Conservation (phyloP, 2,797 vertebrate genomes). For the Myotis planiceps region DNA sequence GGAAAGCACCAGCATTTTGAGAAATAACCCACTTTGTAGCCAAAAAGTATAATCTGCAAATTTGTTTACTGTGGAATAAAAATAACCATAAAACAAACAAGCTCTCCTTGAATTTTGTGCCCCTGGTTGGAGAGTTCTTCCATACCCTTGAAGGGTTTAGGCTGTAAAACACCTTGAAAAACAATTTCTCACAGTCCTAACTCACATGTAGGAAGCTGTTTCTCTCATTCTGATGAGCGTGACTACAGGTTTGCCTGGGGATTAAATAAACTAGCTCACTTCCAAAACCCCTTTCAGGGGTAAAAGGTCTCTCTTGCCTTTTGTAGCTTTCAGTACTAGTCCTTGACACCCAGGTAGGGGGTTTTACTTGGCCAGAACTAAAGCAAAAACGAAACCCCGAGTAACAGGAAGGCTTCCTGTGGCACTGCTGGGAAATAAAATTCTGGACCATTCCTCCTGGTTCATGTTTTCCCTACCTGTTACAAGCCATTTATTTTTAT, state of each 20-base stretch:
- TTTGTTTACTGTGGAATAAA: conserved; percentile 77
- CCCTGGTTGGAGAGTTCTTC: conserved; percentile 62
- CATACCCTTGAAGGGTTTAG: conserved; percentile 51
- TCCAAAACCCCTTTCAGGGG: conserved; percentile 40
- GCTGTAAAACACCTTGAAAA: conserved; percentile 60
- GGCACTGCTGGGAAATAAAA: conserved; percentile 36
- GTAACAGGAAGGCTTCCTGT: conserved; percentile 22
- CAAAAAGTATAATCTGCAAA: conserved; percentile 73
- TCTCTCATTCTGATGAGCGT: conserved; percentile 52
- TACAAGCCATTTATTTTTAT: conserved; percentile 78
- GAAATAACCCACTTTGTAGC: conserved; percentile 80
- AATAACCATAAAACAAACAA: conserved; percentile 76
- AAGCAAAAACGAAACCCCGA: conserved; percentile 28
- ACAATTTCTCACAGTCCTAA: conserved; percentile 20
- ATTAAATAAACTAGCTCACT: conserved; percentile 56
- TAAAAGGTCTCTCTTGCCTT: not conserved
- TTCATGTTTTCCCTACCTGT: conserved; percentile 50
- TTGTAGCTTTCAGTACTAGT: not conserved
- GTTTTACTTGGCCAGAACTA: not conserved
- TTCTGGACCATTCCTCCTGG: not conserved
- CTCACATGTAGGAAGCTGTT: conserved; percentile 40
- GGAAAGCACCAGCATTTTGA: conserved; percentile 75
- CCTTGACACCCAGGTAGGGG: not conserved
- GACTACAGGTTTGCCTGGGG: conserved; percentile 62
- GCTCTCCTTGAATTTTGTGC: conserved; percentile 57